Base-by-base conservation (phyloP, 2,797 vertebrate species). In the Echeneis naucrates region DNA sequence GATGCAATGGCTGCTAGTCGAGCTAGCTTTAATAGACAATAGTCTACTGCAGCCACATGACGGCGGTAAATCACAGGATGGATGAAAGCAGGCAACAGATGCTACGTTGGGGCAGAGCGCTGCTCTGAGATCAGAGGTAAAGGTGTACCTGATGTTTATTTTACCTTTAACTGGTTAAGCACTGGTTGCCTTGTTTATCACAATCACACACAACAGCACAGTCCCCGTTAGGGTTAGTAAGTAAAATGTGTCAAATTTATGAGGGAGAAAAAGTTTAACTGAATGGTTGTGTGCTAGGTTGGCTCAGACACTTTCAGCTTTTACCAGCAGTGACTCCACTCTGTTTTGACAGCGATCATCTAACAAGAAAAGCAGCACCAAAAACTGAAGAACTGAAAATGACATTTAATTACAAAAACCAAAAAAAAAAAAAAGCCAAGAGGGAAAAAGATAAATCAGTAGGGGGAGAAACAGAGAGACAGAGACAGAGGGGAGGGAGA, bases 391-490 rank as follows among this genome's bases (percentile, higher is more conserved):
- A 77, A 77, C 75, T 86, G 76, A 92, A 93, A 93, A 92, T 93
- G 91, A 90, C 91, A 94, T 95, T 94, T 95, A 95, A 95, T 95
- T 95, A 94, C 87, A 92, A 88, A 91, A 89, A 90, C 87, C 76
- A 89, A 94, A 95, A 94, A 93, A 92, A 91, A 89, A 94, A 95
- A 94, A 93, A 92, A 91, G 92, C 93, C 91, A 90, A 80, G 79
- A 93, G 94, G 90, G 79, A 88, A 78, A 87, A 86, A 93, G 93
- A 94, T 94, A 94, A 95, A 94, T 80, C 81, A 83, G 87, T 79
- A 48, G 53, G 70, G 52, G 61, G 62, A 23, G 71, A 60, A 55
- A 59, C 32, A 48, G 76, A 68, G 55, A 47, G 78, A 69, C 53
- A 71, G 35, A 67, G 66, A 42, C 72, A 47, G 68, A 53, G 47